Percentiles rank a stretch among this genome's conserved stretches.
Evolutionary conservation across 2,113 vertebrate species (phyloP).

Genomic region (Otus sunia): DNA sequence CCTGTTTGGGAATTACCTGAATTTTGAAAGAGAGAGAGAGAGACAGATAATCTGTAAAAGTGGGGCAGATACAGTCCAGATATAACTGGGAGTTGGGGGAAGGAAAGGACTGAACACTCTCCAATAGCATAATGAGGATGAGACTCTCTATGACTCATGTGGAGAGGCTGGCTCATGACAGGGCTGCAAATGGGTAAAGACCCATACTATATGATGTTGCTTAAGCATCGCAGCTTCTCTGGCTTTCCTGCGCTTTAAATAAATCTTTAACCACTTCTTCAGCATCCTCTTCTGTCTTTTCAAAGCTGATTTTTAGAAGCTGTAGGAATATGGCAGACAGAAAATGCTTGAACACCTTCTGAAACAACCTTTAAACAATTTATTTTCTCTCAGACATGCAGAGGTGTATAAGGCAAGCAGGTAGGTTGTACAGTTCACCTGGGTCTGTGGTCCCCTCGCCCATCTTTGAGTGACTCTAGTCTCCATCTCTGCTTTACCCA

Average conservation of each 20-base stretch:
- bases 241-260: neutral
- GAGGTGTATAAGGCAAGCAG: neutral
- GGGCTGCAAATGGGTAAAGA: neutral
- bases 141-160: neutral
- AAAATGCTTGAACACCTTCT: neutral
- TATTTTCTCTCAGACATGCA: neutral
- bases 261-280: neutral
- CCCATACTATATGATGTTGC: neutral
- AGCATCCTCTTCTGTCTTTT: neutral
- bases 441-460: neutral
- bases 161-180: neutral
- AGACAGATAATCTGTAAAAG: neutral
- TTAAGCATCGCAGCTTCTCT: neutral
- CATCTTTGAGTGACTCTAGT: neutral
- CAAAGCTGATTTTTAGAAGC: neutral
- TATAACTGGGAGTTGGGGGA: neutral
- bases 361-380: neutral
- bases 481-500: neutral
- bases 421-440: neutral
- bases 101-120: neutral
- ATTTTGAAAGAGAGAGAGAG: neutral
- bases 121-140: neutral
- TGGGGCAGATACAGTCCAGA: neutral
- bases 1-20: neutral
- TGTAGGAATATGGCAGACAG: neutral